Percentiles rank a stretch among this genome's conserved stretches.
phyloP scores from a whole-genome alignment of 2,888 invertebrate species.

The Diaprepes abbreviatus region DNA sequence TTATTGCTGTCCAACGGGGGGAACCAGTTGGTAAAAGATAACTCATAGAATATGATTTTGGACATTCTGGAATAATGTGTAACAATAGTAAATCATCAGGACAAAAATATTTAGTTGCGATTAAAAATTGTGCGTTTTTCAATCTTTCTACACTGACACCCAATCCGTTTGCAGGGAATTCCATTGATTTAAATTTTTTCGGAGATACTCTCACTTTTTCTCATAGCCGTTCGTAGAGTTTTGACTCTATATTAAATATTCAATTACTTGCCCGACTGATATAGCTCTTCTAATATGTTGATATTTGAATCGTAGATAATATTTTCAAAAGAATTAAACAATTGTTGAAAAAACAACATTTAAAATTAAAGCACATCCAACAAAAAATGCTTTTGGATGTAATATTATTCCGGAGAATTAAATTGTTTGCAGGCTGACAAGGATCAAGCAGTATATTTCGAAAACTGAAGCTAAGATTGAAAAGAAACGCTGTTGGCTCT shows the following conservation, averaged over 20 bases:
- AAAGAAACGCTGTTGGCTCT: not conserved
- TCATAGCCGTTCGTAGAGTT: slow-evolving; percentile 42
- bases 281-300: slow-evolving; percentile 64
- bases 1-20: slow-evolving; percentile 63
- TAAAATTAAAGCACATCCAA: not conserved
- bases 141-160: not conserved
- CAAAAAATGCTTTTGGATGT: slow-evolving; percentile 1
- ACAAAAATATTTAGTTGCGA: slow-evolving; percentile 57
- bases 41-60: slow-evolving; percentile 64
- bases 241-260: slow-evolving; percentile 52
- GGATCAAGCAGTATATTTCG: slow-evolving; percentile 10
- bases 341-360: slow-evolving; percentile 57
- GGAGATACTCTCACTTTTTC: not conserved
- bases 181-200: not conserved
- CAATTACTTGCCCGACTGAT: slow-evolving; percentile 64
- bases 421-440: not conserved
- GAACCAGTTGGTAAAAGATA: slow-evolving; percentile 67
- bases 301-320: slow-evolving; percentile 67
- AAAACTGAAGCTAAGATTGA: not conserved
- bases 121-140: slow-evolving; percentile 55
- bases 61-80: slow-evolving; percentile 67
- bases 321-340: slow-evolving; percentile 65
- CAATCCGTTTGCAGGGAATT: not conserved
- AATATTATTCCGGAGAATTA: not conserved
- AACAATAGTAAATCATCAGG: slow-evolving; percentile 61